Base-by-base conservation (phyloP, 2,888 invertebrate genomes). In the Drosophila mercatorum region DNA sequence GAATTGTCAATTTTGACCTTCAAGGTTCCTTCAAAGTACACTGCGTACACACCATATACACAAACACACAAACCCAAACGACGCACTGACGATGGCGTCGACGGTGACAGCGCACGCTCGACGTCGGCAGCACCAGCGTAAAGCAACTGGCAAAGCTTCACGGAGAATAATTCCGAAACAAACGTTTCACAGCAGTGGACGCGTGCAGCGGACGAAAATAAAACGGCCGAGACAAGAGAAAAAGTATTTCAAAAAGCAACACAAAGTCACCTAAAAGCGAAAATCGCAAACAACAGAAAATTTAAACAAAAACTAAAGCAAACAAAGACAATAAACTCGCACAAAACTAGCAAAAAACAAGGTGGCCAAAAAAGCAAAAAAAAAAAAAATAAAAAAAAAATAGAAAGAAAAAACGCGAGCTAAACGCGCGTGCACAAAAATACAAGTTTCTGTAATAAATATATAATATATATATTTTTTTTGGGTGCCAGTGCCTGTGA, bases 1-100 rank as follows among this genome's bases (percentile, higher is more conserved):
- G 80, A 90, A 90, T 91, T 91, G 90, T 92, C 92, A 92, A 80
- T 92, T 91, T 92, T 92, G 92, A 92, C 92, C 92, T 92, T 92
- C 92, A 92, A 92, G 92, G 90, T 92, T 92, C 92, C 92, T 92
- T 91, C 91, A 91, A 91, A 90, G 86, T 88, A 85, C 88, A 84
- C 78, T 74, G 68, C 66, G 44, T 62, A 67, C 76, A 67, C 66
- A 63, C 62, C 53, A 62, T 11, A 55, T 47, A 52, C 36, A 68
- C 52, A 28, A 4, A 51, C 49, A 36, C 2, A 26, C 36, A 38
- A 5, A 26, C 26, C 64, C 47, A 60, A 68, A 51, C 71, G 58
- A 72, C 55, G 56, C 69, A 34, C 34, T 34, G 34, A 34, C 55
- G 57, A 67, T 53, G 43, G 46, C 75, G 31, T 56, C 43, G 62